Percentiles rank a stretch among this genome's conserved stretches.
Conservation (phyloP, 2,797 vertebrate species). For the Galaxias olidus region DNA sequence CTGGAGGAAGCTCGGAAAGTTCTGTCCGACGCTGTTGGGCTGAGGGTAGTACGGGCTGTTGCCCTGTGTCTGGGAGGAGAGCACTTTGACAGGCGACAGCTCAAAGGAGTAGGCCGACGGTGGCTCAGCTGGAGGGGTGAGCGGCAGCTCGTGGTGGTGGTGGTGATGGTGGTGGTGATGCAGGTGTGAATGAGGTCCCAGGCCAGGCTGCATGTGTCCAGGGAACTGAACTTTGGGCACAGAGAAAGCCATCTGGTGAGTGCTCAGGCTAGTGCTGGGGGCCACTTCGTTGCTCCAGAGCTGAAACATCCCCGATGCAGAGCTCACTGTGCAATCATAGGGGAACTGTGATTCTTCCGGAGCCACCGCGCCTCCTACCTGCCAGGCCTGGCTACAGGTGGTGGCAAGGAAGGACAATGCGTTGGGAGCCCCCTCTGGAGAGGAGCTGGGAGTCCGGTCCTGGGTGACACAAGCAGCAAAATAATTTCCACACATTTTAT, state of each 20-base stretch:
- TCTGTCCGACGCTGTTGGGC: conserved; percentile 76
- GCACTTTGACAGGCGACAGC: conserved; percentile 83
- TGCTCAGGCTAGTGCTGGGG: conserved; percentile 72
- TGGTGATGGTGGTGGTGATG: conserved; percentile 80
- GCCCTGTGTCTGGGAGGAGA: conserved; percentile 73
- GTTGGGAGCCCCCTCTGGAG: conserved; percentile 76
- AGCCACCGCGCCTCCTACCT: conserved; percentile 67
- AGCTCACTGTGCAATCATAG: conserved; percentile 75
- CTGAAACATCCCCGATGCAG: conserved; percentile 83
- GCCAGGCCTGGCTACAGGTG: conserved; percentile 81
- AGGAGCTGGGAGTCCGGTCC: conserved; percentile 83
- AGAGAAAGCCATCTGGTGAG: conserved; percentile 82
- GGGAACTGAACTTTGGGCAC: conserved; percentile 84
- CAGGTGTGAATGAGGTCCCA: conserved; percentile 64
- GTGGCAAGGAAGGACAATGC: conserved; percentile 80
- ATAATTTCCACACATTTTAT: neutral
- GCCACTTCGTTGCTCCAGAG: conserved; percentile 85
- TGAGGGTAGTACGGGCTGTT: conserved; percentile 79
- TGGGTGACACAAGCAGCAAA: conserved; percentile 42
- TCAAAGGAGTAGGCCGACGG: conserved; percentile 83
- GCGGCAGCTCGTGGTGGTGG: conserved; percentile 83
- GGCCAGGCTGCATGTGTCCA: conserved; percentile 74
- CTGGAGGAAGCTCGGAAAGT: conserved; percentile 81
- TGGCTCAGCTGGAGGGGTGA: conserved; percentile 83
- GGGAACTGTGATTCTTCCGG: conserved; percentile 76